Evolutionary conservation across 1,140 invertebrate genomes (phyloP), one percentile per base, ranked within the genome.

Genomic region (Euura lappo): DNA sequence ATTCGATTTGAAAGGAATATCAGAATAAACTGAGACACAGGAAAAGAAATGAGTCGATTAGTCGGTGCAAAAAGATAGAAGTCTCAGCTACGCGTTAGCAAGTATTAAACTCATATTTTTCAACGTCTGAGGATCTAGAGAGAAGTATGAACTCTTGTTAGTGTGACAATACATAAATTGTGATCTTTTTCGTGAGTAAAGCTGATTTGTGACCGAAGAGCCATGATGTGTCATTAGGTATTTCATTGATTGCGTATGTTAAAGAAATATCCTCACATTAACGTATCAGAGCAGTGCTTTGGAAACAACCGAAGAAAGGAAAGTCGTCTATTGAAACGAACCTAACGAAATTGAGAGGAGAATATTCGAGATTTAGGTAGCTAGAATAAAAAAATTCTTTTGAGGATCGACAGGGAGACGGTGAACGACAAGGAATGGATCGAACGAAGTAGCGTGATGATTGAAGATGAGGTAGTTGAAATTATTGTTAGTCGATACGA

Each of bases 401-500:
- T 6, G 51, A 6, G 51, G 3, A 60, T 2, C 6, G 51, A 60
- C 13, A 28, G 44, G 8, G 42, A 68, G 51, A 60, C 13, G 44
- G 44, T 28, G 42, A 68, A 68, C 10, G 66, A 68, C 28, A 0
- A 28, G 66, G 13, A 68, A 68, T 10, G 44, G 44, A 42, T 13
- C 8, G 44, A 28, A 44, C 44, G 28, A 4, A 68, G 42, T 64
- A 44, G 66, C 11, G 10, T 8, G 11, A 68, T 68, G 13, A 68
- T 68, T 28, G 8, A 68, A 44, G 28, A 28, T 10, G 7, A 68
- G 73, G 42, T 4, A 70, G 70, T 65, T 60, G 44, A 67, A 70
- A 13, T 68, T 13, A 64, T 28, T 13, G 45, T 69, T 70, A 69
- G 72, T 60, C 71, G 6, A 7, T 68, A 60, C 44, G 72, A 68